phyloP scores from a whole-genome alignment of 2,113 vertebrate genomes.

The Rhinolophus sinicus region DNA sequence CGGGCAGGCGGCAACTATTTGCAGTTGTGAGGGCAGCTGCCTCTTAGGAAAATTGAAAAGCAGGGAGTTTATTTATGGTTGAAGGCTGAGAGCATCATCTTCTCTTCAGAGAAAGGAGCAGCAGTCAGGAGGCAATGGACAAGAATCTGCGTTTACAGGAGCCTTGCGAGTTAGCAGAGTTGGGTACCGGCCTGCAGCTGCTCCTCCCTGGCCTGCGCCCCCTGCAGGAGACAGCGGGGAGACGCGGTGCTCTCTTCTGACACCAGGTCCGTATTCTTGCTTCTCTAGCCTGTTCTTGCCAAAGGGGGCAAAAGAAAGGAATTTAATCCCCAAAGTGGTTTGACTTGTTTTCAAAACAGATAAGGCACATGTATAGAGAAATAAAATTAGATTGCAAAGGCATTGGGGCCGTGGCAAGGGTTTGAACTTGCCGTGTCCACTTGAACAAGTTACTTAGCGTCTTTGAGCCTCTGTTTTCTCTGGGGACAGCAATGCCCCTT shows the following conservation, averaged over 20 bases:
- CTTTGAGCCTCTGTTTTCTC: neutral
- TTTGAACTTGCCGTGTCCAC: neutral
- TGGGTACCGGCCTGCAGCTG: neutral
- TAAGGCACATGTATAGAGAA: neutral
- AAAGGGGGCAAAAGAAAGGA: neutral
- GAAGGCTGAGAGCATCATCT: neutral
- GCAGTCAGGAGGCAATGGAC: neutral
- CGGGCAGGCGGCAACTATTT: rapidly evolving
- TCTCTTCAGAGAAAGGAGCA: neutral
- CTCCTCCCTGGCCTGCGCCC: neutral
- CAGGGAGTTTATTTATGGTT: neutral
- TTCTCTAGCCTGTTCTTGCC: neutral
- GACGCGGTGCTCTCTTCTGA: rapidly evolving
- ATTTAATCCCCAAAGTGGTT: neutral
- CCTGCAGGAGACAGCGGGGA: rapidly evolving
- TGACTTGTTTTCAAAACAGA: neutral
- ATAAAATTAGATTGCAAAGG: neutral
- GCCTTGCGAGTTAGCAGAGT: neutral
- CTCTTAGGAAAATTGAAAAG: neutral
- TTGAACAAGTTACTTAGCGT: neutral
- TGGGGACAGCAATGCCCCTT: neutral
- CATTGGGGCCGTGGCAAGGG: rapidly evolving
- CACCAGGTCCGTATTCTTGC: neutral
- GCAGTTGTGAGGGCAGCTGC: neutral
- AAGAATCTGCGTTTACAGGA: neutral